Conservation (phyloP, 2,888 invertebrate species). For the Nymphalis c-album region DNA sequence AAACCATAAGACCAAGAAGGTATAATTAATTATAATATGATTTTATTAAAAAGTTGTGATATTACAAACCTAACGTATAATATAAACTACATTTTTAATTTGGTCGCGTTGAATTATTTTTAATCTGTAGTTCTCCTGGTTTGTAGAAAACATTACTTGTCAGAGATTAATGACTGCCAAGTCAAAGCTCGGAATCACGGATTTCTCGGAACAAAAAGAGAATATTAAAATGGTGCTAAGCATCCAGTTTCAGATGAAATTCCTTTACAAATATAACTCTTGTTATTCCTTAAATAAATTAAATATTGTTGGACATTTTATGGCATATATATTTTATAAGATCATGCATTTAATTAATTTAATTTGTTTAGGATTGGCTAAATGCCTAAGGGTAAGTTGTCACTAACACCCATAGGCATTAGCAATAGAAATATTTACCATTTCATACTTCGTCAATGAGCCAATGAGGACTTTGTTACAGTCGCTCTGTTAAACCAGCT, state of each 20-base stretch:
- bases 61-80: not conserved
- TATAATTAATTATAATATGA: not conserved
- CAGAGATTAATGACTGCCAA: constrained; percentile 28
- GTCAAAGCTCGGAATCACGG: constrained; percentile 24
- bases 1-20: no score
- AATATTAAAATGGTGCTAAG: constrained; percentile 10
- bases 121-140: constrained; percentile 22
- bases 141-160: constrained; percentile 23
- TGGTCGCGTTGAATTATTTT: constrained; percentile 8
- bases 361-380: no score
- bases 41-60: not conserved
- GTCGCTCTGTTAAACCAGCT: no score
- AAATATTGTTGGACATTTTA: no score
- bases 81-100: constrained; percentile 1
- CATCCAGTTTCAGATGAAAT: not conserved
- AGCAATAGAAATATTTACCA: no score
- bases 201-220: constrained; percentile 14
- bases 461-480: no score
- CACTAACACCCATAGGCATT: no score
- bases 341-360: no score
- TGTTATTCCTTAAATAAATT: no score
- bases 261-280: not conserved
- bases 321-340: no score
- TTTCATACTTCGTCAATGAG: no score
- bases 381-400: no score